These are phyloP conservation scores for Acrossocheilus wenchowensis DNA, from an alignment of 2,797 vertebrate genomes.

Conservation along the genomic window DNA sequence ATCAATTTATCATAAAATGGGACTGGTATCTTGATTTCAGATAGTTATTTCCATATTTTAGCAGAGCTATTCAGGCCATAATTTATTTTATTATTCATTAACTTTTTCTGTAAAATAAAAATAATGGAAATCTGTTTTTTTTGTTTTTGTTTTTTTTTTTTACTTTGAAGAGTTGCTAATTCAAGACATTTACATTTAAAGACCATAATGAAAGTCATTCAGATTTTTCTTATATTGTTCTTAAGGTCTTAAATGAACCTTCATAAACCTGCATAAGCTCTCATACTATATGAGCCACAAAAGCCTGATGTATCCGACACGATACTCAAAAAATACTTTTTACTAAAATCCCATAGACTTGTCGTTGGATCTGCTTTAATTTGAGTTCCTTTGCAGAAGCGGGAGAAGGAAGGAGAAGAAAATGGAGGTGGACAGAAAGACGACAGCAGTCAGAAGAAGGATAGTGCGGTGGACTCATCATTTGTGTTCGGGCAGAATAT, in stretches of 20 bases:
- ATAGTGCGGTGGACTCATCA: slow-evolving; percentile 79
- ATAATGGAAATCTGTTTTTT: no score
- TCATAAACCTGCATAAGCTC: neutral
- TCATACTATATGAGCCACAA: neutral
- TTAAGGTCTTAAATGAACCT: neutral
- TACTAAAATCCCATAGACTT: neutral
- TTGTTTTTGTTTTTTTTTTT: no score
- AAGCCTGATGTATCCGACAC: neutral
- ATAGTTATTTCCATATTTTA: neutral
- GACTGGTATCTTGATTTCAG: no score
- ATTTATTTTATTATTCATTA: no score
- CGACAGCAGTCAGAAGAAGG: slow-evolving; percentile 75
- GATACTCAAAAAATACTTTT: neutral
- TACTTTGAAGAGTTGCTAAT: neutral
- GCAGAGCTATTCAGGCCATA: neutral
- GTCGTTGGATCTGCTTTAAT: neutral
- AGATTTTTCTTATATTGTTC: neutral
- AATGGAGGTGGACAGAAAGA: slow-evolving; percentile 58
- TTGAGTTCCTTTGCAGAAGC: slow-evolving; percentile 33
- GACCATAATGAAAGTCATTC: neutral
- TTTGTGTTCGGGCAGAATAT: slow-evolving; percentile 98
- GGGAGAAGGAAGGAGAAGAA: slow-evolving; percentile 53
- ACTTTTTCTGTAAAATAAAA: no score
- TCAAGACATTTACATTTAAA: neutral
- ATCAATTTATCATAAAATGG: neutral